These are phyloP conservation scores for Equus przewalskii DNA, from an alignment of 2,113 vertebrate genomes.

Conservation along the genomic window DNA sequence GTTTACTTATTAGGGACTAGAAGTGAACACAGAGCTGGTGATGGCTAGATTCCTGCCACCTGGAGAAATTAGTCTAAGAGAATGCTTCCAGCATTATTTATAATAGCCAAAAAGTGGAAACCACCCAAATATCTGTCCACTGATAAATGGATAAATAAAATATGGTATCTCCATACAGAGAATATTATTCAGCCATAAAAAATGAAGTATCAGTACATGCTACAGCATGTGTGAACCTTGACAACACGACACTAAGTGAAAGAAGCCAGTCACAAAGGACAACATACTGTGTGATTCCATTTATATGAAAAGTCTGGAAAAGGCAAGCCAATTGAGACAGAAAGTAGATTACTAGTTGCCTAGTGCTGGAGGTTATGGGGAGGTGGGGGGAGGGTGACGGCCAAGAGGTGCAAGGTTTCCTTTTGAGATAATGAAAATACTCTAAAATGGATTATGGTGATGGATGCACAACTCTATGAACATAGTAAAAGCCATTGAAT, in stretches of 20 bases:
- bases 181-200: background rate
- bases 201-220: background rate
- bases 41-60: background rate
- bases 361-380: background rate
- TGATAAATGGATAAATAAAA: background rate
- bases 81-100: background rate
- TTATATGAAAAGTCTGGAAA: background rate
- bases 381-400: background rate
- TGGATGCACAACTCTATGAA: background rate
- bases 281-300: background rate
- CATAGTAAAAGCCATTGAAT: background rate
- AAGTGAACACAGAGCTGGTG: background rate
- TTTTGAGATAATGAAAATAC: background rate
- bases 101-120: background rate
- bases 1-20: background rate
- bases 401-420: background rate
- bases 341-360: background rate
- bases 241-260: background rate
- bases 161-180: background rate
- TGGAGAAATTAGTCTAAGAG: background rate
- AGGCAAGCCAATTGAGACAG: background rate
- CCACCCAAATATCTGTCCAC: background rate
- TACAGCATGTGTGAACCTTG: background rate
- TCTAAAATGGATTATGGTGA: background rate
- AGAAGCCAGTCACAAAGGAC: background rate